A percentile compares a stretch with the other conserved stretches of the same genome.
Conservation (phyloP, 2,888 invertebrate species). For the Eudemis profundana region DNA sequence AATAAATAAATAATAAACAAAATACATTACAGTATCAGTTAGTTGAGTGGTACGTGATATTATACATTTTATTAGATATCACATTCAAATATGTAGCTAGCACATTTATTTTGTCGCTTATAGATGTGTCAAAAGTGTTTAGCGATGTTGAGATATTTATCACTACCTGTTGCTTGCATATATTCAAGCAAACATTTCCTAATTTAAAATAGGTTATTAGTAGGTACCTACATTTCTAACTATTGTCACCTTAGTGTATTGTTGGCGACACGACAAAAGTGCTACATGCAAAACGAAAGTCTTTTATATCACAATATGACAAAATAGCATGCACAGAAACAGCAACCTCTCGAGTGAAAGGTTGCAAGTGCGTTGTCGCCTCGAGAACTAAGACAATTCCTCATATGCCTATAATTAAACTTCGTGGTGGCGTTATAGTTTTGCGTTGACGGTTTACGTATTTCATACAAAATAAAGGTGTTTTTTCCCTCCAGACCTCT, state of each 20-base stretch:
- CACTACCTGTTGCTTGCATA: slow-evolving; percentile 5
- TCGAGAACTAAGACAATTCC: too few species aligned
- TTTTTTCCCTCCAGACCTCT: slow-evolving; percentile 62
- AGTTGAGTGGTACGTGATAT: slow-evolving; percentile 62
- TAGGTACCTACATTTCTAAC: not conserved
- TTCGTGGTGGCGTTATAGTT: too few species aligned
- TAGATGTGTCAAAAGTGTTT: slow-evolving; percentile 16
- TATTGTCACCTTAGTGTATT: not conserved
- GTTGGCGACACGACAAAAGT: not conserved
- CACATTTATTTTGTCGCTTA: slow-evolving; percentile 48
- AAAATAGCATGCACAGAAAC: too few species aligned
- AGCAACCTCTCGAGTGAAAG: too few species aligned
- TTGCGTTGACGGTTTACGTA: slow-evolving; percentile 3
- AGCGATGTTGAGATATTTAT: slow-evolving; percentile 5
- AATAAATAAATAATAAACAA: slow-evolving; percentile 56
- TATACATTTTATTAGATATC: slow-evolving; percentile 59
- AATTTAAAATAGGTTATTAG: not conserved
- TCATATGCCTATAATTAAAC: too few species aligned
- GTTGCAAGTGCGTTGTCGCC: too few species aligned
- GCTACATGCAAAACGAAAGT: not conserved
- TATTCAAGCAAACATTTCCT: not conserved
- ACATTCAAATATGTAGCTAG: slow-evolving; percentile 53
- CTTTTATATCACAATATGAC: too few species aligned
- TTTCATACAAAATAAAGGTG: slow-evolving; percentile 21
- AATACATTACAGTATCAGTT: slow-evolving; percentile 54